Percentiles rank a stretch among this genome's conserved stretches.
Evolutionary conservation across 2,888 invertebrate genomes (phyloP).

Genomic region (Cephus rjabovi): DNA sequence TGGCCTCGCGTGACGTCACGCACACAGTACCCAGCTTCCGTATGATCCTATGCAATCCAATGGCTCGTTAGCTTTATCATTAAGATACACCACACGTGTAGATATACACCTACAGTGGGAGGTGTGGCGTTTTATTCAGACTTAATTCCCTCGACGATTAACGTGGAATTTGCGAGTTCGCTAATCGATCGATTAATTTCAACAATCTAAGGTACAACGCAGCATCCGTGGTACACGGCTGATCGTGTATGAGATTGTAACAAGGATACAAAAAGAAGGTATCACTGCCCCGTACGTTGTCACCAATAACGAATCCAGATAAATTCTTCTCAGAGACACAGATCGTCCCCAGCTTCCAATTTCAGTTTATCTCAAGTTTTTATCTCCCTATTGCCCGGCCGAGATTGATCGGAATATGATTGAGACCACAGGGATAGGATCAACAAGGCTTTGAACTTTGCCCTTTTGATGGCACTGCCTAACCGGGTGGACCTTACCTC

Average conservation of each 20-base stretch:
- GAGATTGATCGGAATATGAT: not conserved
- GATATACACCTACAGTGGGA: not conserved
- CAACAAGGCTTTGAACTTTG: not conserved
- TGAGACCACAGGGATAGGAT: not conserved
- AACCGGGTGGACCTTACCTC: not conserved
- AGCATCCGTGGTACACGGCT: not conserved
- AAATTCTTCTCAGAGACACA: not conserved
- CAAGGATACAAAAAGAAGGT: not conserved
- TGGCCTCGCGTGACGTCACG: conserved; percentile 17
- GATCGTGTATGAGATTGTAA: not conserved
- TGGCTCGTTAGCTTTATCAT: not conserved
- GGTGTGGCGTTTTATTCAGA: not conserved
- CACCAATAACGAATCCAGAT: not conserved
- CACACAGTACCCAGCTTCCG: conserved; percentile 15
- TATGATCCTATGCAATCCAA: conserved; percentile 10
- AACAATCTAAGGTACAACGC: not conserved
- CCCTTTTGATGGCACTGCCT: not conserved
- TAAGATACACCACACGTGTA: not conserved
- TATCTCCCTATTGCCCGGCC: not conserved
- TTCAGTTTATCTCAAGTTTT: not conserved
- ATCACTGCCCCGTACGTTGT: not conserved
- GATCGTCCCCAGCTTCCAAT: not conserved
- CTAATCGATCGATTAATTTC: not conserved
- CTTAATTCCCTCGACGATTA: not conserved
- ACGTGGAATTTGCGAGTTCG: not conserved